phyloP scores from a whole-genome alignment of 1,140 invertebrate genomes.

The Drosophila kanapiae region DNA sequence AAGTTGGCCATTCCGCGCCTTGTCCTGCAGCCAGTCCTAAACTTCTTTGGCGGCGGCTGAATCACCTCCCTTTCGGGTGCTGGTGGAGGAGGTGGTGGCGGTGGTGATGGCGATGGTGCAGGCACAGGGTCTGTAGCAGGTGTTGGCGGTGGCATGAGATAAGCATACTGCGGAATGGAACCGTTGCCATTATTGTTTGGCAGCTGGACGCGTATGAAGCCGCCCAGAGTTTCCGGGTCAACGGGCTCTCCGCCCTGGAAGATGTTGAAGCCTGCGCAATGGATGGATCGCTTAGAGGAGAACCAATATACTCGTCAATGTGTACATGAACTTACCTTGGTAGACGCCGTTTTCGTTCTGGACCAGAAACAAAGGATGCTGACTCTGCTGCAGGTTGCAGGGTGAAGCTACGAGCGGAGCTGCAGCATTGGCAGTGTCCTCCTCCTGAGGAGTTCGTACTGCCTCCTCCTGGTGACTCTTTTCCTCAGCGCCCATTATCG shows the following conservation, averaged over 20 bases:
- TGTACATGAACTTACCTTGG: conserved; percentile 54
- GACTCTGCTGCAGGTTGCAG: conserved; percentile 31
- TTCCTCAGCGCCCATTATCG: not conserved
- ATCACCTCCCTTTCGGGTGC: conserved; percentile 4
- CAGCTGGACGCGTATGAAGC: conserved; percentile 39
- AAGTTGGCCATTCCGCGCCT: conserved; percentile 20
- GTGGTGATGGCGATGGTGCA: not conserved
- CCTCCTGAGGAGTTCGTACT: not conserved
- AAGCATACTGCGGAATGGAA: conserved; percentile 44
- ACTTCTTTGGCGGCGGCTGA: conserved; percentile 46
- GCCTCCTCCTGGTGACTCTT: not conserved
- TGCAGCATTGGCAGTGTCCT: not conserved
- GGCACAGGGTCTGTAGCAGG: not conserved
- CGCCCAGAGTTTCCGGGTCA: conserved; percentile 37
- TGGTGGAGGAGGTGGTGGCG: conserved; percentile 17
- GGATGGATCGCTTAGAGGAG: not conserved
- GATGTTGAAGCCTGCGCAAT: conserved; percentile 59
- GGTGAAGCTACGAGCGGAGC: no score
- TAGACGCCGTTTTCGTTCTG: conserved; percentile 70
- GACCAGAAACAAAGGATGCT: conserved; percentile 63
- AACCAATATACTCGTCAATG: fast-evolving
- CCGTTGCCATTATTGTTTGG: conserved; percentile 38
- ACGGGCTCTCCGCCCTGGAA: conserved; percentile 50
- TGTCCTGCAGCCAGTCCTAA: conserved; percentile 19
- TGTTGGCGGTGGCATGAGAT: conserved; percentile 23